phyloP scores from a whole-genome alignment of 2,888 invertebrate genomes.

The Drosophila mulleri region DNA sequence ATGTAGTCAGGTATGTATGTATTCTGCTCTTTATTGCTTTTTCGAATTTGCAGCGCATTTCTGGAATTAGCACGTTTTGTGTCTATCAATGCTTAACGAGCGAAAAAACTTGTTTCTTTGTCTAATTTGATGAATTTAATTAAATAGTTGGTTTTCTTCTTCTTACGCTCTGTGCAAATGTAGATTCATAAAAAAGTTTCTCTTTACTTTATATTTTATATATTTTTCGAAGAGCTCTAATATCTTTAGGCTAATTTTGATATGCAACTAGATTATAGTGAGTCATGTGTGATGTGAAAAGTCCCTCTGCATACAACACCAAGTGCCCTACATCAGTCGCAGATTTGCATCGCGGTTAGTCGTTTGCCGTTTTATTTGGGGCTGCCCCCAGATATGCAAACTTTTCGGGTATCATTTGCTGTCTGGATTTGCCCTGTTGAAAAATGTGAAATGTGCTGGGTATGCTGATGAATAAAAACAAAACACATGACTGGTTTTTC shows the following conservation, averaged over 20 bases:
- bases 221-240: too few species aligned
- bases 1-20: neutral
- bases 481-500: neutral
- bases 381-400: neutral
- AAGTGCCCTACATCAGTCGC: neutral
- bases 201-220: too few species aligned
- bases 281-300: too few species aligned
- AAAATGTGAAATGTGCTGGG: neutral
- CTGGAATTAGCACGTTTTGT: constrained; percentile 20
- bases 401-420: constrained; percentile 16
- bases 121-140: neutral
- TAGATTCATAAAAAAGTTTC: too few species aligned
- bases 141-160: neutral
- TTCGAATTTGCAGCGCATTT: constrained; percentile 21
- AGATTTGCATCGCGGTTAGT: neutral
- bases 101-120: neutral
- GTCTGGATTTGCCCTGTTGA: neutral
- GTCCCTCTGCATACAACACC: neutral
- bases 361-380: neutral
- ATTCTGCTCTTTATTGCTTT: constrained; percentile 9
- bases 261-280: neutral
- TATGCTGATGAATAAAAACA: neutral
- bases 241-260: too few species aligned
- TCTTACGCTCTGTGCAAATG: neutral
- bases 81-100: neutral